Base-by-base conservation (phyloP, 2,888 invertebrate genomes). In the Pristionchus mayeri region DNA sequence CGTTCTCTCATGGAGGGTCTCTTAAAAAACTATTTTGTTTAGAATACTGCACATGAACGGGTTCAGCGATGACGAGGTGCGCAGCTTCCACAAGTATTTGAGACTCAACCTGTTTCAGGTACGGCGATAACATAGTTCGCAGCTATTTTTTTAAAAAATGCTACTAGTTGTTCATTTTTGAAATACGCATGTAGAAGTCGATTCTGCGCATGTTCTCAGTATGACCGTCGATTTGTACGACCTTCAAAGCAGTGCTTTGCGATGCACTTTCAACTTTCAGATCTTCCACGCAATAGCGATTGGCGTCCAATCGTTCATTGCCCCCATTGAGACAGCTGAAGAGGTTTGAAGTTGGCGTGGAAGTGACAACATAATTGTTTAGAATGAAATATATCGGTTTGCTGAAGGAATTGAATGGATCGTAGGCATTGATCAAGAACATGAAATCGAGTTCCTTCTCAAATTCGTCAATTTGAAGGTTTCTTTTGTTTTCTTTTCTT, bases 1-100 rank as follows among this genome's bases (percentile, higher is more conserved):
- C n/a, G n/a, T n/a, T n/a, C n/a, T n/a, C n/a, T n/a, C n/a, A n/a
- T n/a, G n/a, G n/a, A n/a, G n/a, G n/a, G n/a, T n/a, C n/a, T n/a
- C n/a, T n/a, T n/a, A n/a, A n/a, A n/a, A n/a, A n/a, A n/a, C n/a
- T n/a, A n/a, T n/a, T n/a, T n/a, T n/a, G n/a, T n/a, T n/a, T n/a
- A n/a, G n/a, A n/a, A n/a, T n/a, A n/a, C n/a, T n/a, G n/a, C n/a
- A n/a, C n/a, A n/a, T n/a, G n/a, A n/a, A n/a, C n/a, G 79, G 79
- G 2, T 79, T 79, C 79, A 79, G 44, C 54, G 79, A 1, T 0
- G 27, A 54, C n/a, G 79, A 79, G 18, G 9, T 79, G n/a, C 16
- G 11, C 21, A 11, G n/a, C 21, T 79, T 79, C 48, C 50, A 79
- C 11, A 79, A 79, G 21, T 34, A 79, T 79, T 34, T 79, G n/a